phyloP scores from a whole-genome alignment of 53 echinoderm and acorn worm species.

The Paracentrotus lividus region DNA sequence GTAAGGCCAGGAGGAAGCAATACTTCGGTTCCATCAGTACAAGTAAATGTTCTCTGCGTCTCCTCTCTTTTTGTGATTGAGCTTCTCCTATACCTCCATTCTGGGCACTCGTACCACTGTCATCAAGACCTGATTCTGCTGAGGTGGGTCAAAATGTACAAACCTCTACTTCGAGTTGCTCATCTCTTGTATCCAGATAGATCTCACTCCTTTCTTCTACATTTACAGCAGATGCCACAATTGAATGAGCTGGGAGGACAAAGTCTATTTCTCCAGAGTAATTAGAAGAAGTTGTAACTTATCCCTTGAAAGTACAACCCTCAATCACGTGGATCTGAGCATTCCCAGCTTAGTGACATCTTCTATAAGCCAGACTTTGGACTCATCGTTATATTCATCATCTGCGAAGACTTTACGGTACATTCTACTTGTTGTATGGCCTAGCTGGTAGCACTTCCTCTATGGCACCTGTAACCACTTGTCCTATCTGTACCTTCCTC shows the following conservation, averaged over 20 bases:
- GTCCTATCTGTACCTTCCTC: background rate
- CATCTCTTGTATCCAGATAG: background rate
- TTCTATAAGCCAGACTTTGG: background rate
- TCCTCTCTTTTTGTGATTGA: background rate
- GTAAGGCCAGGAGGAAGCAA: conserved; percentile 53
- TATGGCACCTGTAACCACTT: background rate
- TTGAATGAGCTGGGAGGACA: background rate
- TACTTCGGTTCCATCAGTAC: conserved; percentile 47
- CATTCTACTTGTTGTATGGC: background rate
- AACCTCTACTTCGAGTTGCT: background rate
- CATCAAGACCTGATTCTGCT: background rate
- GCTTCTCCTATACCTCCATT: background rate
- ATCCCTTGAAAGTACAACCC: background rate
- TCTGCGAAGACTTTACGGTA: background rate
- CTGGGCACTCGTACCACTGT: background rate
- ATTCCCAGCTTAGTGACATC: background rate
- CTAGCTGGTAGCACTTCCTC: background rate
- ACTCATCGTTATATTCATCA: background rate
- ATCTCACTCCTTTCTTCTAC: conserved; percentile 1
- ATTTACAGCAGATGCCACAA: background rate
- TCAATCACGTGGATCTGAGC: background rate
- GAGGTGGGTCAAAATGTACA: background rate
- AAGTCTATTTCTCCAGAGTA: conserved; percentile 1
- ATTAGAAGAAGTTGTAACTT: background rate
- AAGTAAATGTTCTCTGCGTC: background rate